Evolutionary conservation across 2,797 vertebrate species (phyloP).

Genomic region (Liparis tanakae): DNA sequence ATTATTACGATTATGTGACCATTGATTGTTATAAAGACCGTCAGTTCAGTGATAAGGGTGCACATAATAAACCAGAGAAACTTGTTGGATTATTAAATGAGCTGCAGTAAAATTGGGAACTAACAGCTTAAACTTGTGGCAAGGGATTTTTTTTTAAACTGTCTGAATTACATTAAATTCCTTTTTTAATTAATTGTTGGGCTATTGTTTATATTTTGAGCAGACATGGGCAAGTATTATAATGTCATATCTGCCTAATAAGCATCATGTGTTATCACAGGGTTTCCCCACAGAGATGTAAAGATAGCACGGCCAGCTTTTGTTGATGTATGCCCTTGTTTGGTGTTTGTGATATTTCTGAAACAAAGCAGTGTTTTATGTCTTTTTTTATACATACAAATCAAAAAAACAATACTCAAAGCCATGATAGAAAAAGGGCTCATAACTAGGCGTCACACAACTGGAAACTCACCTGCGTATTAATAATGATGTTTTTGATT

Average conservation of each 20-base stretch:
- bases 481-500: neutral
- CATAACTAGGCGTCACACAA: neutral
- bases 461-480: neutral
- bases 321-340: neutral
- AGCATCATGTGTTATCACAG: neutral
- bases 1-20: neutral
- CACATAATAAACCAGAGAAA: slow-evolving; percentile 6
- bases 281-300: neutral
- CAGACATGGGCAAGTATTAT: neutral
- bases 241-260: neutral
- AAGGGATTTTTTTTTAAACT: neutral
- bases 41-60: neutral
- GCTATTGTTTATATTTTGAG: neutral
- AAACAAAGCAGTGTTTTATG: neutral
- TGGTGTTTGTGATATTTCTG: neutral
- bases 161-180: neutral
- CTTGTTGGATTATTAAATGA: slow-evolving; percentile 6
- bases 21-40: neutral
- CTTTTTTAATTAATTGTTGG: neutral
- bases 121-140: neutral
- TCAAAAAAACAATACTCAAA: neutral
- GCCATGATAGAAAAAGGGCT: neutral
- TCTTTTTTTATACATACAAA: neutral
- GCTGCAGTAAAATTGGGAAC: neutral
- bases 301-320: neutral